Base-by-base conservation (phyloP, 2,797 vertebrate species). In the Semotilus atromaculatus region DNA sequence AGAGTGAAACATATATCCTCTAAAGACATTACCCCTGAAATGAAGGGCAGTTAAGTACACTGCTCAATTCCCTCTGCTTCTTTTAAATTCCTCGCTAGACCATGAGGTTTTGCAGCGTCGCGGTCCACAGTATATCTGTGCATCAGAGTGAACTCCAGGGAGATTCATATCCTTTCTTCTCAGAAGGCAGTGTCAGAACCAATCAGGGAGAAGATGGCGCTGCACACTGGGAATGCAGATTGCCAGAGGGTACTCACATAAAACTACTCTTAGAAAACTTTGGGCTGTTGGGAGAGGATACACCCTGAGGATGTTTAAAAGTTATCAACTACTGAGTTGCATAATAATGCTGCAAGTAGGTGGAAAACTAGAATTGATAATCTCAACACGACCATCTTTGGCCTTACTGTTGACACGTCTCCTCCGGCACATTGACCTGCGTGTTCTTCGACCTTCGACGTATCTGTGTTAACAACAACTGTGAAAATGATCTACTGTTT, bases 191-290 rank as follows among this genome's bases (percentile, higher is more conserved):
- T 43, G 36, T 82, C 86, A 82, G 74, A 85, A 53, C 72, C 86
- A 82, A 87, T 87, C 83, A 82, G 80, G 73, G 73, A 73, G 80
- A 85, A 71, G 83, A 83, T 82, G 73, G 67, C 18, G 38, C 51
- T 51, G 82, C 66, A 55, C 72, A 82, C 55, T n/a, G 64, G 82
- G 71, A 86, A 81, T 51, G n/a, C 75, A 83, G 76, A 83, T 67
- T 21, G 85, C 82, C 76, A 45, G 79, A 88, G 86, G 86, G 85
- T 76, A 79, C 82, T 85, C 76, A 38, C 74, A 73, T 80, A 85
- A 85, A 85, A 73, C 62, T 62, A 34, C 82, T 85, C 76, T 85
- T 58, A 67, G 82, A 89, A 85, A 87, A 83, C 45, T 45, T 68
- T 62, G 36, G 80, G 75, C 78, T 86, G 55, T 76, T 81, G 78